Conservation (phyloP, 2,888 invertebrate species). For the Amblyteles armatorius region DNA sequence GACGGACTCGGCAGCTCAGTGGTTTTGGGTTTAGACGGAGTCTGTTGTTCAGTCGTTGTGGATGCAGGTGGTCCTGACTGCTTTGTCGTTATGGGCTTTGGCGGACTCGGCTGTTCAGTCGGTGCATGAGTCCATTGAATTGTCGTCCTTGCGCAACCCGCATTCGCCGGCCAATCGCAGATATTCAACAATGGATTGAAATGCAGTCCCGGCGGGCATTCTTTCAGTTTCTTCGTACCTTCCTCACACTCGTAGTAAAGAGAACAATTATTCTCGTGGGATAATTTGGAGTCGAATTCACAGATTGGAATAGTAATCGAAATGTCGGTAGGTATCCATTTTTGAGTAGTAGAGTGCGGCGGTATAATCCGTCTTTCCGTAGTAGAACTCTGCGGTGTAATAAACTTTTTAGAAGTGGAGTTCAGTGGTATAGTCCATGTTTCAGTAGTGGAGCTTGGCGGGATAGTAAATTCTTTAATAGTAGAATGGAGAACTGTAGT, state of each 20-base stretch:
- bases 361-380: not conserved
- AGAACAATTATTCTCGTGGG: conserved; percentile 70
- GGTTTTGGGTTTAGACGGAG: not conserved
- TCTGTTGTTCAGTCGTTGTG: not conserved
- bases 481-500: not conserved
- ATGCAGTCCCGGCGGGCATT: conserved; percentile 69
- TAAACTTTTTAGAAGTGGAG: not conserved
- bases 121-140: conserved; percentile 9
- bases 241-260: conserved; percentile 71
- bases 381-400: not conserved
- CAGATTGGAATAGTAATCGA: conserved; percentile 60
- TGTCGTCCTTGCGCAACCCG: conserved; percentile 53
- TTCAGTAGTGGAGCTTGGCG: not conserved
- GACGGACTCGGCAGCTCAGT: not conserved
- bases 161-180: conserved; percentile 65
- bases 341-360: not conserved
- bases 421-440: not conserved
- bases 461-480: not conserved
- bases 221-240: conserved; percentile 55
- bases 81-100: not conserved
- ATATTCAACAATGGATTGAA: conserved; percentile 63
- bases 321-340: conserved; percentile 3
- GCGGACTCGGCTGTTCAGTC: not conserved
- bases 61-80: not conserved
- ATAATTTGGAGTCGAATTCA: conserved; percentile 34